Conservation (phyloP, 2,888 invertebrate genomes). For the Dexiosoma caninum region DNA sequence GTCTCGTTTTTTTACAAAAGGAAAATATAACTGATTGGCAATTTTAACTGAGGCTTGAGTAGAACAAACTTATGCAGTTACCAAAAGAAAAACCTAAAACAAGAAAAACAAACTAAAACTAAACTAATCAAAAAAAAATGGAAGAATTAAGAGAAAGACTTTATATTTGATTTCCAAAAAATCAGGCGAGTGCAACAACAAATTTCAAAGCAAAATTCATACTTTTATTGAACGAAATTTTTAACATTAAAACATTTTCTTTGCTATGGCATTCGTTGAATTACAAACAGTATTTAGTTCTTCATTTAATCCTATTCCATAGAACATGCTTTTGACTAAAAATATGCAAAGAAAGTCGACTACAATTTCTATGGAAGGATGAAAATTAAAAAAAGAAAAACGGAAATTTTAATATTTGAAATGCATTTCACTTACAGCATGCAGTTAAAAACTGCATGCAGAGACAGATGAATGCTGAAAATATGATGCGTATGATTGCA, state of each 20-base stretch:
- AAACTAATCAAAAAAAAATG: neutral
- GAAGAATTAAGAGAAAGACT: neutral
- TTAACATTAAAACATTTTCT: slow-evolving; percentile 22
- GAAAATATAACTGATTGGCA: slow-evolving; percentile 24
- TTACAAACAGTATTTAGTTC: neutral
- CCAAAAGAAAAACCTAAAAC: neutral
- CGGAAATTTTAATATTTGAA: slow-evolving; percentile 6
- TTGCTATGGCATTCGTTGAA: neutral
- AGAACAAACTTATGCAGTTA: slow-evolving; percentile 31
- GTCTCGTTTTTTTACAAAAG: too few relatives aligned
- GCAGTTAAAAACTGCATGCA: slow-evolving; percentile 34
- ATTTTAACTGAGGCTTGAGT: slow-evolving; percentile 17
- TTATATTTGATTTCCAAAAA: slow-evolving; percentile 1
- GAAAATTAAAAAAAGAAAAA: neutral
- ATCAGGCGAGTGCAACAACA: neutral
- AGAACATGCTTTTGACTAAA: neutral
- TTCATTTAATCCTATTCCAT: neutral
- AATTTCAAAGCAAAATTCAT: neutral
- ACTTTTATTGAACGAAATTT: slow-evolving; percentile 1
- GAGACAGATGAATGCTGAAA: neutral
- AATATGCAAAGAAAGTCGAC: slow-evolving; percentile 21
- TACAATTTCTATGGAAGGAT: neutral
- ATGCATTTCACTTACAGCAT: slow-evolving; percentile 30
- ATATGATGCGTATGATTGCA: neutral
- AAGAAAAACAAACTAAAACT: slow-evolving; percentile 10